Evolutionary conservation across 2,113 vertebrate species (phyloP), one percentile per base, ranked within the genome.

Genomic region (Scomber japonicus): DNA sequence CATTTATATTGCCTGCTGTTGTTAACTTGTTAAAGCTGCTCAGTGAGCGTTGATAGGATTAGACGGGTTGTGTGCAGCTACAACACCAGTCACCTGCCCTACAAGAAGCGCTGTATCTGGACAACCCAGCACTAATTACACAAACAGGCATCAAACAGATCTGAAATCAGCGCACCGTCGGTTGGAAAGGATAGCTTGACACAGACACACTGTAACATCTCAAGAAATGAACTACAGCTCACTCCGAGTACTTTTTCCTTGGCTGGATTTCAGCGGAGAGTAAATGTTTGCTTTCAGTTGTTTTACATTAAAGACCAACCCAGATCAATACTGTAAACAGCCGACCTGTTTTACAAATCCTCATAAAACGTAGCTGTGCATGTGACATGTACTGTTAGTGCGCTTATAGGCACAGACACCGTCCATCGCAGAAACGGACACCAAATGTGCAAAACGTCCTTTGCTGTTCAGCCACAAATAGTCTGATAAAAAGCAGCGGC

Each of bases 21-120:
- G 63, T 60, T 30, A 86, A 86, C 68, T 82, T 80, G 65, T 71
- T 30, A 57, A 53, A 80, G 55, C 60, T 49, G 45, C 61, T 60
- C 57, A 50, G 49, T 13, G 11, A 53, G 48, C n/a, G 56, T 40
- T 35, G 48, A 35, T 30, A 14, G 57, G 53, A 10, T 12, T 21
- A 62, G 59, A 74, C 54, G 3, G 49, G 19, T 44, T 70, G 71
- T 70, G 71, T 71, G 5, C 76, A 62, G 68, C 55, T 54, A 17
- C 48, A 78, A n/a, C 70, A 71, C 71, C 77, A n/a, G 59, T 62
- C 82, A 82, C 78, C 83, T 91, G 70, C 56, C 30, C 78, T 48
- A 45, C 75, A 30, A 11, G 4, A 57, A 71, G 57, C 55, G 5
- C 75, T 40, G 53, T 35, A 64, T 64, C 83, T 19, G 57, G 68